phyloP scores from a whole-genome alignment of 2,113 vertebrate genomes.

The Drymodes brunneopygia region DNA sequence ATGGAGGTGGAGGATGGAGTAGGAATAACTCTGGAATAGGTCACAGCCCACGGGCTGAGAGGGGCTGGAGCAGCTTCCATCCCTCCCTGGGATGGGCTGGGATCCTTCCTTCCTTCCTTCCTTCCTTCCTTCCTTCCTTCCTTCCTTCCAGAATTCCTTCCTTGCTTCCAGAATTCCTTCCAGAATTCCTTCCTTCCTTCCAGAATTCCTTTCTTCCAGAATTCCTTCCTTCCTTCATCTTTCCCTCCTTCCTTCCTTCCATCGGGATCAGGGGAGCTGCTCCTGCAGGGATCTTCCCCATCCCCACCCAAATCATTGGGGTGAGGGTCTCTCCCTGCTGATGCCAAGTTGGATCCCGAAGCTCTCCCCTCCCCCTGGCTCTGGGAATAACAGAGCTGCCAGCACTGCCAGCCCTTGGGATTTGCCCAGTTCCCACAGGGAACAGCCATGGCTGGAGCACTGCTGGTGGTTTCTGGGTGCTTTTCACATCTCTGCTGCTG shows the following conservation, averaged over 20 bases:
- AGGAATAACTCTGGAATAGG: background rate
- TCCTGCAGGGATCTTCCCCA: background rate
- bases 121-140: background rate
- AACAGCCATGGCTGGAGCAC: fast-evolving
- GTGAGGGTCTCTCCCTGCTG: background rate
- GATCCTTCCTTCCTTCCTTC: background rate
- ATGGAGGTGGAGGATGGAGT: background rate
- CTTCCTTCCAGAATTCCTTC: background rate
- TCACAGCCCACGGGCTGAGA: background rate
- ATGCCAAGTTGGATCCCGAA: background rate
- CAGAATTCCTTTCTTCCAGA: background rate
- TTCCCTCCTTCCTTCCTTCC: background rate
- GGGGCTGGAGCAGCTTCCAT: background rate
- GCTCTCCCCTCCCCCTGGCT: background rate
- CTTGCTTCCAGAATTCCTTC: background rate
- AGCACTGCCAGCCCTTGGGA: background rate
- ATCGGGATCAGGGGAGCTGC: fast-evolving
- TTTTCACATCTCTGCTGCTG: fast-evolving
- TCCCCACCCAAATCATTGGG: fast-evolving
- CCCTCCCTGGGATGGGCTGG: background rate
- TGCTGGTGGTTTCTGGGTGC: background rate
- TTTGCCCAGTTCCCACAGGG: background rate
- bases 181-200: no score
- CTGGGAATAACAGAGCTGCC: fast-evolving
- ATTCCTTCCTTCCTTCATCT: no score